phyloP scores from a whole-genome alignment of 1,140 invertebrate genomes.

The Rhopalosiphum maidis region DNA sequence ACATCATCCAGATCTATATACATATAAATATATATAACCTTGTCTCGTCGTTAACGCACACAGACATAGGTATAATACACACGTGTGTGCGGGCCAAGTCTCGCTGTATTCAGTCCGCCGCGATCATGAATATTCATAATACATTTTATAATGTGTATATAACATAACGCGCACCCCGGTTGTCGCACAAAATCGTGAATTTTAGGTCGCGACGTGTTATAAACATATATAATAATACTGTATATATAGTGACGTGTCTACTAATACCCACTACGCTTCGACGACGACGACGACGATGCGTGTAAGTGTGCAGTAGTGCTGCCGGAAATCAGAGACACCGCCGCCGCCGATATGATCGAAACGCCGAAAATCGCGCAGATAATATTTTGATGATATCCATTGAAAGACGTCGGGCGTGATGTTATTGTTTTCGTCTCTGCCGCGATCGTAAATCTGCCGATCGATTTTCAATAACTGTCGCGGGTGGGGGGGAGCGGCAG shows the following conservation, averaged over 20 bases:
- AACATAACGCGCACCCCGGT: neutral
- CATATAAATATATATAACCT: conserved; percentile 26
- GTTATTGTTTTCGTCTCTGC: neutral
- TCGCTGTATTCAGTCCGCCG: no score
- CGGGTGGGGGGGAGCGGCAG: neutral
- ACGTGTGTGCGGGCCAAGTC: no score
- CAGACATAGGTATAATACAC: neutral
- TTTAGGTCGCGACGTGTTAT: neutral
- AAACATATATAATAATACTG: neutral
- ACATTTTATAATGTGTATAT: neutral
- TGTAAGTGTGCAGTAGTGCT: no score
- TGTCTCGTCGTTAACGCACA: conserved; percentile 9
- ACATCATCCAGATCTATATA: conserved; percentile 15
- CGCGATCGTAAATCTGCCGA: conserved; percentile 17
- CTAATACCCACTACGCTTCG: no score
- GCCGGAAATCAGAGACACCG: neutral
- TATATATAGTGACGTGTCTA: neutral
- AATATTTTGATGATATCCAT: neutral
- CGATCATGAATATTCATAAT: conserved; percentile 31
- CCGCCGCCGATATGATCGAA: neutral
- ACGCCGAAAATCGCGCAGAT: neutral
- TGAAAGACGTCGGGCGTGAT: neutral
- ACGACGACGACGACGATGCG: no score
- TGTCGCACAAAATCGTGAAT: neutral
- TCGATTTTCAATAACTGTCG: neutral